Evolutionary conservation across 1,140 invertebrate species (phyloP), one percentile per base, ranked within the genome.

Genomic region (Dreissena polymorpha): DNA sequence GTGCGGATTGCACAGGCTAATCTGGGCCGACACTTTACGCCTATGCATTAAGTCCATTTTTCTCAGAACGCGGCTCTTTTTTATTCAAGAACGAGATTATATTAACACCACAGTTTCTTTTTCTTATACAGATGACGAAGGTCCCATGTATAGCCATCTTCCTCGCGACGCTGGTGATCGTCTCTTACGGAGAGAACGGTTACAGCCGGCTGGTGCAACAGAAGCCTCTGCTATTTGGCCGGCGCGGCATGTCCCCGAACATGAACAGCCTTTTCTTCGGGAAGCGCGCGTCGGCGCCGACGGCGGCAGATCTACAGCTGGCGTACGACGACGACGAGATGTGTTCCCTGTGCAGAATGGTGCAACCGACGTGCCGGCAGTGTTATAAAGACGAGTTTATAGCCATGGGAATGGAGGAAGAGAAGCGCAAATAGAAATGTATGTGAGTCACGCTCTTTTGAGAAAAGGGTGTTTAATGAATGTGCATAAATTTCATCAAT

Each of bases 211-310:
- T 86, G 14, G 83, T 86, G 8, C 82, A 85, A 55, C 87, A 87
- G 53, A 86, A 88, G 63, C 86, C 88, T 18, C 57, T 87, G 25
- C 65, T 87, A 18, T 90, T 88, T 53, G 89, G 89, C 49, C 76
- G 88, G 55, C 51, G 89, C 68, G 88, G 88, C 51, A 85, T 89
- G 57, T 88, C 88, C 68, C 89, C 89, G 14, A 89, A 90, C 64
- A 89, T 90, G 86, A 89, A 89, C 85, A 90, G 89, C 82, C 74
- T 90, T 65, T 89, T 90, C 80, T 90, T 90, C 70, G 89, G 89
- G 21, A 90, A 90, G 76, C 73, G 89, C 60, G 68, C 81, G n/a
- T 23, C 72, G 29, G 39, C 8, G n/a, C n/a, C n/a, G 39, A 39
- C 39, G 39, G 74, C 67, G 39, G 67, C 39, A 3, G 72, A 83